These are phyloP conservation scores for Sandelia bainsii DNA, from an alignment of 2,797 vertebrate species.

Conservation along the genomic window DNA sequence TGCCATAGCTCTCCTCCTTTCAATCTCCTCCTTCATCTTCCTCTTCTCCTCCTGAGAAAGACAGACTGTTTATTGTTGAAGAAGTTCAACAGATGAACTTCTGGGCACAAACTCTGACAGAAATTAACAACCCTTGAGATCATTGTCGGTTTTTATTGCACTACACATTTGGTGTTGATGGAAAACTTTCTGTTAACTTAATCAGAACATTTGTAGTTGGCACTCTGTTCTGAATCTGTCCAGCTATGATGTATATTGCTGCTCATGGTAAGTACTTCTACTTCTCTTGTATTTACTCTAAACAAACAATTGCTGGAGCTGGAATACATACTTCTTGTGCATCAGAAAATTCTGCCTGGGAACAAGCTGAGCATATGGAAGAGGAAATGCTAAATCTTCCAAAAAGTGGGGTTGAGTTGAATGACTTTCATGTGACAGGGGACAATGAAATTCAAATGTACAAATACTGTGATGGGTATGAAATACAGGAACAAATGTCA, in stretches of 20 bases:
- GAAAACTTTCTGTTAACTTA: not conserved
- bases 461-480: not conserved
- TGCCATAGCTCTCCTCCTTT: constrained; percentile 95
- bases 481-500: not conserved
- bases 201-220: constrained; percentile 9
- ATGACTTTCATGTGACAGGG: not conserved
- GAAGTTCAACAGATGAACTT: not conserved
- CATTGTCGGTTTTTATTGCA: not conserved
- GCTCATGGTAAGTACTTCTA: constrained; percentile 12
- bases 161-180: not conserved
- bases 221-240: constrained; percentile 9
- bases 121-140: not conserved
- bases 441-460: not conserved
- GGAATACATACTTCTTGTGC: constrained; percentile 39
- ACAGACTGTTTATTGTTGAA: constrained; percentile 13
- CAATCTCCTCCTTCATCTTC: constrained; percentile 97
- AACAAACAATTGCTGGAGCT: constrained; percentile 45
- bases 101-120: not conserved
- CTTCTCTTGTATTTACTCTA: constrained; percentile 35
- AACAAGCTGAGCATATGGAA: constrained; percentile 11
- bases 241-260: constrained; percentile 12
- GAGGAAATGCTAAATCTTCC: not conserved
- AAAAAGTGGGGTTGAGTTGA: not conserved
- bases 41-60: constrained; percentile 92
- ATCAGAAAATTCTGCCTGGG: constrained; percentile 13